Percentiles rank a stretch among this genome's conserved stretches.
Evolutionary conservation across 2,113 vertebrate species (phyloP).

Genomic region (Paramisgurnus dabryanus): DNA sequence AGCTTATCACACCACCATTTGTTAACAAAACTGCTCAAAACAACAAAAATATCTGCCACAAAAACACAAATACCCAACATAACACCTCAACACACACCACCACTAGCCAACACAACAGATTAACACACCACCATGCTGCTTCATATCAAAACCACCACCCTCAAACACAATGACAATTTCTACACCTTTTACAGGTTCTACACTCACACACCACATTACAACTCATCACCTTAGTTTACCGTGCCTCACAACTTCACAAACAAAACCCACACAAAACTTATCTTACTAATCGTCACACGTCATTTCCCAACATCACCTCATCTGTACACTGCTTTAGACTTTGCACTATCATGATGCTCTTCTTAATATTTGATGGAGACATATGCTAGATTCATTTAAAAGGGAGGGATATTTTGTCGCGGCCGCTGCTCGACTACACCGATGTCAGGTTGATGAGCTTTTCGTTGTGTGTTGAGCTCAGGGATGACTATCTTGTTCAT

Average conservation of each 20-base stretch:
- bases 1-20: too few relatives aligned
- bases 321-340: not conserved
- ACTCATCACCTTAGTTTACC: not conserved
- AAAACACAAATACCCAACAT: too few relatives aligned
- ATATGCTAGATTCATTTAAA: slow-evolving; percentile 6
- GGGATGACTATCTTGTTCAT: slow-evolving; percentile 33
- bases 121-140: too few relatives aligned
- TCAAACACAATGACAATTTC: too few relatives aligned
- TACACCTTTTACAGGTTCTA: too few relatives aligned
- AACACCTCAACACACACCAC: too few relatives aligned
- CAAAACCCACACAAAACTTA: not conserved
- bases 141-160: too few relatives aligned
- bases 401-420: slow-evolving; percentile 36
- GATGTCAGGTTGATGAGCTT: slow-evolving; percentile 34
- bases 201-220: too few relatives aligned
- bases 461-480: slow-evolving; percentile 31
- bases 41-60: too few relatives aligned
- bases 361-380: slow-evolving; percentile 15
- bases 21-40: too few relatives aligned
- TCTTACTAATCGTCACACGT: not conserved
- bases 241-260: not conserved
- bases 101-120: too few relatives aligned
- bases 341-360: not conserved
- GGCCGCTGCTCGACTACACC: slow-evolving; percentile 7
- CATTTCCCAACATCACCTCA: not conserved